Evolutionary conservation across 2,113 vertebrate species (phyloP).

Genomic region (human (Homo sapiens)): DNA sequence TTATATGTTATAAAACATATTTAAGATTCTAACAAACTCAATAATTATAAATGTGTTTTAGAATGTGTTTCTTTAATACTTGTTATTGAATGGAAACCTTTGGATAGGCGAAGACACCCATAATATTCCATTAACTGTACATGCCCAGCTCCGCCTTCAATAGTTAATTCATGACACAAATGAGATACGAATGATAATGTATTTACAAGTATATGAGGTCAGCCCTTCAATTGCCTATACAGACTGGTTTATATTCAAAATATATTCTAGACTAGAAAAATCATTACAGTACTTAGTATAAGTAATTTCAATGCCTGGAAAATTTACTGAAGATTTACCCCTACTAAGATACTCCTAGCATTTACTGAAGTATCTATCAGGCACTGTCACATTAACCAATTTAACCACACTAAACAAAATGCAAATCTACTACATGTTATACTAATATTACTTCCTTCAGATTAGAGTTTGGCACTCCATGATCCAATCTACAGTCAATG

Average conservation of each 20-base stretch:
- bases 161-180: not conserved
- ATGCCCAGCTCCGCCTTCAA: not conserved
- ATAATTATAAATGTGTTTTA: not conserved
- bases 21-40: not conserved
- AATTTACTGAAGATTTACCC: not conserved
- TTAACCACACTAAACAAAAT: not conserved
- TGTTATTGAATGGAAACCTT: constrained; percentile 15
- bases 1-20: not conserved
- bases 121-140: not conserved
- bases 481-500: not conserved
- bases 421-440: not conserved
- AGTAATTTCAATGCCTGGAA: not conserved
- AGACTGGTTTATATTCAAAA: constrained; percentile 43
- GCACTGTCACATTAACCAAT: not conserved
- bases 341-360: constrained; percentile 10
- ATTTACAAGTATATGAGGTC: constrained; percentile 29
- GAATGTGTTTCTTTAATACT: not conserved
- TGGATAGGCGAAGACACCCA: not conserved
- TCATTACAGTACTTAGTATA: not conserved
- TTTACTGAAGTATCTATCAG: not conserved
- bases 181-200: not conserved
- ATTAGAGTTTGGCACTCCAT: not conserved
- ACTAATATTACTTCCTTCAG: not conserved
- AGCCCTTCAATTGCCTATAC: not conserved
- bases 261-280: constrained; percentile 28